phyloP scores from a whole-genome alignment of 2,113 vertebrate species.

The Scalopus aquaticus region DNA sequence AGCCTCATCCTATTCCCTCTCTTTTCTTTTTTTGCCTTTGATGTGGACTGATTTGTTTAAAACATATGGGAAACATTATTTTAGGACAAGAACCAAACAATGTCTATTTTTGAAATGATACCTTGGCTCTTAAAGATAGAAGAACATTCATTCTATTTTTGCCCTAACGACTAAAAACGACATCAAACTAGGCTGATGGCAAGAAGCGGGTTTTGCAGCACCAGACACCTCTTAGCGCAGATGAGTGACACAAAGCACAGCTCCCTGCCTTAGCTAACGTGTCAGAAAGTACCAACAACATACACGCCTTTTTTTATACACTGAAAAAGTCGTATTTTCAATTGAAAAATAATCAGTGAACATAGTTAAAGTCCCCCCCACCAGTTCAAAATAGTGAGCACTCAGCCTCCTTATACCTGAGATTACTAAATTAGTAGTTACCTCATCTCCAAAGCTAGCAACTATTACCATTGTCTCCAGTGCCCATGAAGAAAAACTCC shows the following conservation, averaged over 20 bases:
- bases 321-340: neutral
- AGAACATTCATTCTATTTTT: constrained; percentile 2
- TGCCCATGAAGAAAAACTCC: neutral
- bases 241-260: neutral
- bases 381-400: neutral
- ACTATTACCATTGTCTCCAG: neutral
- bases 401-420: neutral
- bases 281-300: neutral
- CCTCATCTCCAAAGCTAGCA: neutral
- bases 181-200: neutral
- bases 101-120: constrained; percentile 12
- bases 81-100: constrained; percentile 9
- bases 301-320: neutral
- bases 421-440: neutral
- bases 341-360: neutral
- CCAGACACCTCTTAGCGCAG: neutral
- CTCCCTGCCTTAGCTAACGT: neutral
- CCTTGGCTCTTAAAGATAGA: constrained; percentile 12
- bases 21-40: neutral
- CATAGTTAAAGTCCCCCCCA: neutral
- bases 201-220: neutral
- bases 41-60: neutral
- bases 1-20: neutral
- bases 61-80: neutral
- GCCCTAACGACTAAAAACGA: neutral